Conservation (phyloP, 2,113 vertebrate genomes). For the Dasyornis broadbenti region DNA sequence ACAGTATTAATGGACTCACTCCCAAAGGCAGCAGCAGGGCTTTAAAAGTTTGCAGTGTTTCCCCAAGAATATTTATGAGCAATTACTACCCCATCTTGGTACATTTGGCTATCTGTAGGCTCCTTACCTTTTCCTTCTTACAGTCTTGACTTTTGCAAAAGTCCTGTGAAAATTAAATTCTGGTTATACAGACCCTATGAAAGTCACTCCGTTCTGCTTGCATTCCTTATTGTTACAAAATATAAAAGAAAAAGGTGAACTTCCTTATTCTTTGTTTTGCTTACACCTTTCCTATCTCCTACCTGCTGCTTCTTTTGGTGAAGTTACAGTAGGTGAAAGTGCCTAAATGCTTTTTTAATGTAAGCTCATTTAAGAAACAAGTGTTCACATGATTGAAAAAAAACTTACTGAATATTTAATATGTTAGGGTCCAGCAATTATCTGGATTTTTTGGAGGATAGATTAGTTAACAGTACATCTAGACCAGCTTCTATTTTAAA, state of each 20-base stretch:
- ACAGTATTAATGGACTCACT: background rate
- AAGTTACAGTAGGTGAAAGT: background rate
- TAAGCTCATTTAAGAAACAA: background rate
- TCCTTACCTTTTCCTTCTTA: background rate
- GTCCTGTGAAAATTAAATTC: background rate
- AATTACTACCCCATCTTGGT: background rate
- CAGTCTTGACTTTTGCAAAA: background rate
- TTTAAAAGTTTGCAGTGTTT: background rate
- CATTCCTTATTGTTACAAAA: background rate
- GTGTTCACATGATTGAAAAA: background rate
- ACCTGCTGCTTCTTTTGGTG: background rate
- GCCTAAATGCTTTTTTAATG: background rate
- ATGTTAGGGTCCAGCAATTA: background rate
- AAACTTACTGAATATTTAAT: background rate
- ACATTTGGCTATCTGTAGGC: background rate
- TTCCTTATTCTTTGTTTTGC: background rate
- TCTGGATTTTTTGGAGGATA: background rate
- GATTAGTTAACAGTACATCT: background rate
- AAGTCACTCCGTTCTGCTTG: background rate
- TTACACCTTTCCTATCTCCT: background rate
- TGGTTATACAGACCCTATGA: background rate
- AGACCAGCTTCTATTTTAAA: background rate
- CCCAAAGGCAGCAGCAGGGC: background rate
- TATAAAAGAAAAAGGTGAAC: background rate
- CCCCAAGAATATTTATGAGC: background rate